Evolutionary conservation across 2,888 invertebrate genomes (phyloP), one percentile per base, ranked within the genome.

Genomic region (Catocala sponsa): DNA sequence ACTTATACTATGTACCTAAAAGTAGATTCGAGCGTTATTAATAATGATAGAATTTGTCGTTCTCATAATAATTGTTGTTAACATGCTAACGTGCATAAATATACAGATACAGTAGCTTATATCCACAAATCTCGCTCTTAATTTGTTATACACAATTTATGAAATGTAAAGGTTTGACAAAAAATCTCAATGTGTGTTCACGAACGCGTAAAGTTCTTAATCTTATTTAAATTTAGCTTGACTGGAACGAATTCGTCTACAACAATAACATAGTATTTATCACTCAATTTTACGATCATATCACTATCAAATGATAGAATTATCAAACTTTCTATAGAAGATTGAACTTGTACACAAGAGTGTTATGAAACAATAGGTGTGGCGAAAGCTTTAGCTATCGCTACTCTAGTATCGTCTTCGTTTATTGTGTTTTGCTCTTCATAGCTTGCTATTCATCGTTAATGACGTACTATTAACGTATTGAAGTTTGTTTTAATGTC

Each of bases 321-420:
- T 89, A 84, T 85, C 80, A 81, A 82, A 89, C 90, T 91, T 90
- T 90, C 90, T 85, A 90, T 76, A 76, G 68, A 63, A 79, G 86
- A 88, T 88, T 87, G 87, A 82, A 80, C 74, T 76, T 54, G 54
- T 65, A 86, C 84, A 84, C 87, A 89, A 87, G 81, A 63, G 72
- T 79, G 79, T 90, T 89, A 88, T 88, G 84, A 88, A 87, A 91
- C 88, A 91, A 91, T 87, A 80, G 82, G 56, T 72, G 75, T 73
- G 74, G 86, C 84, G 89, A 89, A 89, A 89, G 88, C 76, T 79
- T 65, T 68, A 64, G 76, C 80, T 84, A 83, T 84, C 79, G 79
- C 82, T 74, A 81, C 84, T 83, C 65, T 64, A 55, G 50, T 63
- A 55, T 62, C 35, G 43, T 13, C 46, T 42, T 61, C 47, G 32